Base-by-base conservation (phyloP, 1,140 invertebrate genomes). In the Charaxes varanes region DNA sequence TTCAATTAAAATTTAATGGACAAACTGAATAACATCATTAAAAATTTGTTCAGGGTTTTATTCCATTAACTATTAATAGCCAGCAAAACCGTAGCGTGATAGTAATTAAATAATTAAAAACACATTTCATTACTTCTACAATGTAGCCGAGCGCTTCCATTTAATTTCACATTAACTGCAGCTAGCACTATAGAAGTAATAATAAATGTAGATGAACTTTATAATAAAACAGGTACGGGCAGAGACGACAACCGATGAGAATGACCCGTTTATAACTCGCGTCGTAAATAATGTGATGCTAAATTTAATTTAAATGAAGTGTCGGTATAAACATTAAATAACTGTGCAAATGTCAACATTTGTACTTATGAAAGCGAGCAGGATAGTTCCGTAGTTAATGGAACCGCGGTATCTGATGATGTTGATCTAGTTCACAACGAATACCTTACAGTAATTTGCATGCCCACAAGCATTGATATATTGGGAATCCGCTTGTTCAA, bases 221-320 rank as follows among this genome's bases (percentile, higher is more conserved):
- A n/a, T n/a, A n/a, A n/a, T n/a, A n/a, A n/a, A n/a, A n/a, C n/a
- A n/a, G n/a, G n/a, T n/a, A n/a, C n/a, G 11, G 8, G 13, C 27
- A 30, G 14, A 30, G 14, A 30, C 11, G 13, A 15, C 11, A 15
- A n/a, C 27, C 27, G 13, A 33, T 46, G 8, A 34, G 14, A 22
- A 21, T 21, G 23, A 28, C 15, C 13, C 24, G 28, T 40, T 43
- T 26, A 21, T 40, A 55, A 19, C 11, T 19, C 7, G 23, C 22
- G 15, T 44, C 32, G 37, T 45, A 53, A 56, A 51, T 55, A 52
- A 56, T 52, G 36, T 14, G 18, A 48, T 38, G 41, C 49, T 46
- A 49, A 52, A 56, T 56, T 41, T 56, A 56, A 56, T 44, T 41
- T 19, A 42, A 53, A 57, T 41, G 49, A 40, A 23, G 41, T 53